These are phyloP conservation scores for Nothobranchius kuhntae DNA, from an alignment of 2,113 vertebrate species.

Conservation along the genomic window DNA sequence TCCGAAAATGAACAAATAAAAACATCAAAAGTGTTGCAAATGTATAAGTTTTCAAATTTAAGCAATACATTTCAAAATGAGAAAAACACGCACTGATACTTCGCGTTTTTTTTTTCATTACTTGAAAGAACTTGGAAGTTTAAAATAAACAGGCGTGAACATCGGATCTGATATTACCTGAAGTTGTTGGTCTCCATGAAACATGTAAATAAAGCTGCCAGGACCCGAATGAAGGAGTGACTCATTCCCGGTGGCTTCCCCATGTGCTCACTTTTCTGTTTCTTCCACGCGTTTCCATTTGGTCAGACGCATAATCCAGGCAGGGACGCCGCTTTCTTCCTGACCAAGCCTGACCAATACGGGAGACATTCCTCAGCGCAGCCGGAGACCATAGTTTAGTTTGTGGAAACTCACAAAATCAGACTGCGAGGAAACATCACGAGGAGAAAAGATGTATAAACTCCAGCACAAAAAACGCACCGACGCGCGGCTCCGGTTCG, in stretches of 20 bases:
- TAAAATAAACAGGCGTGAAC: too few species aligned
- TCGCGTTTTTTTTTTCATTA: too few species aligned
- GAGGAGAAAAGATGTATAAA: background rate
- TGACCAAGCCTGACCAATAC: slow-evolving; percentile 46
- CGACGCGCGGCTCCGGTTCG: slow-evolving; percentile 19
- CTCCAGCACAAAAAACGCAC: slow-evolving; percentile 41
- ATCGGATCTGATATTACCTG: slow-evolving; percentile 82
- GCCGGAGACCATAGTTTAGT: slow-evolving; percentile 84
- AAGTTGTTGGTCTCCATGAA: slow-evolving; percentile 91
- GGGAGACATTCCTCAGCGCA: slow-evolving; percentile 76
- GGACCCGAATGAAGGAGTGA: slow-evolving; percentile 88
- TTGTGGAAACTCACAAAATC: slow-evolving; percentile 53
- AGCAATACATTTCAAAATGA: too few species aligned
- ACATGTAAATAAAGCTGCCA: slow-evolving; percentile 93
- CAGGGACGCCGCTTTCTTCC: slow-evolving; percentile 53
- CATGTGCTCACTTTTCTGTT: slow-evolving; percentile 78
- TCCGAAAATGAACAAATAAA: too few species aligned
- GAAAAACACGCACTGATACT: too few species aligned
- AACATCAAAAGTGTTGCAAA: too few species aligned
- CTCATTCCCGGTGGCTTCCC: slow-evolving; percentile 94
- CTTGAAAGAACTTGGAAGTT: too few species aligned
- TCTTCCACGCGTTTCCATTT: slow-evolving; percentile 71
- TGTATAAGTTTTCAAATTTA: too few species aligned
- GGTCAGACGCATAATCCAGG: slow-evolving; percentile 74
- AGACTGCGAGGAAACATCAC: slow-evolving; percentile 50